Conservation (phyloP, 30 jellyfish, hydroid and myxozoan species). For the Hydractinia symbiolongicarpus region DNA sequence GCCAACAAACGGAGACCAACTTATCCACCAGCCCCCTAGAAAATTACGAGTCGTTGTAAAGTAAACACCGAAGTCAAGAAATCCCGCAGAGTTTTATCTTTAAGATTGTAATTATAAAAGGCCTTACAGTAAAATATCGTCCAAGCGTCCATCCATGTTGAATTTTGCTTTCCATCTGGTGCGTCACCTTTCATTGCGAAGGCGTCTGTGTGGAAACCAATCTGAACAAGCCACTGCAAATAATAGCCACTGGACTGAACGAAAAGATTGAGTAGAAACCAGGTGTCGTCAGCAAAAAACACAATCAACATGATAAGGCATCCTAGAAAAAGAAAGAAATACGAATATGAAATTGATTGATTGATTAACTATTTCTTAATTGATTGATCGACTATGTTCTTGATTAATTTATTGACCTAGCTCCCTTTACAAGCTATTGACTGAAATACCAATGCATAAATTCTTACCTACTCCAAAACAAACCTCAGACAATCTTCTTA, state of each 20-base stretch:
- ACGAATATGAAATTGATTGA: not conserved
- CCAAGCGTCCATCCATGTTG: slow-evolving; percentile 89
- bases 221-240: slow-evolving; percentile 61
- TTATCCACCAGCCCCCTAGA: slow-evolving; percentile 98
- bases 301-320: slow-evolving; percentile 57
- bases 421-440: not conserved
- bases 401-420: not conserved
- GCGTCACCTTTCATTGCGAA: slow-evolving; percentile 78
- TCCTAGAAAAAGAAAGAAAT: slow-evolving; percentile 40
- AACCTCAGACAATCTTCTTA: slow-evolving; percentile 77
- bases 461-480: slow-evolving; percentile 79
- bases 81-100: not conserved
- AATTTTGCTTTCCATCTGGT: slow-evolving; percentile 71
- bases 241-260: slow-evolving; percentile 91
- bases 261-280: slow-evolving; percentile 70
- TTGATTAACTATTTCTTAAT: not conserved
- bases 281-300: slow-evolving; percentile 64
- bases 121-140: slow-evolving; percentile 66
- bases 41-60: not conserved
- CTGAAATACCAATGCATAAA: not conserved
- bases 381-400: not conserved
- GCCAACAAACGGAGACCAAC: slow-evolving; percentile 96
- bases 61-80: not conserved
- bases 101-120: not conserved
- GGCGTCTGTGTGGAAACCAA: slow-evolving; percentile 94